Evolutionary conservation across 2,888 invertebrate genomes (phyloP), one percentile per base, ranked within the genome.

Genomic region (Pachydiplax longipennis): DNA sequence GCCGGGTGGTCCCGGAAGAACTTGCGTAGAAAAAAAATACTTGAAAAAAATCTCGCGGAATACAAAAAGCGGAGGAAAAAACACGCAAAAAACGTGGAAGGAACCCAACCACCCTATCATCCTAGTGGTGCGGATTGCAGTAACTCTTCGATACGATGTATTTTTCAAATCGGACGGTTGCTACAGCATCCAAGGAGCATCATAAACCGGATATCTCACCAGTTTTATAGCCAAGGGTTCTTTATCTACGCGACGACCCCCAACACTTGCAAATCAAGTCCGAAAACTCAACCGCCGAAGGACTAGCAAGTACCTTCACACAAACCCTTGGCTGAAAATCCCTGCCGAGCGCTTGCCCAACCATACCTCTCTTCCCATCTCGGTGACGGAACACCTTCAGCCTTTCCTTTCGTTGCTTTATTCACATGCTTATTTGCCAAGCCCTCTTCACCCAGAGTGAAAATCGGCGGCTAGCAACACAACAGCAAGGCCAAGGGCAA

Each of bases 391-490:
- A 31, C 18, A 73, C 73, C 73, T 73, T 73, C 73, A 53, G 31
- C 73, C 73, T 73, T 31, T 31, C 73, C 73, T 31, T 31, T 53
- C 53, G 53, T 15, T n/a, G 31, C 73, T 31, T 73, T 31, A 73
- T 73, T 73, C 87, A 87, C 87, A 87, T 87, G 87, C 87, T 87
- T 61, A 87, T 65, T 65, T 73, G 73, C 73, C 31, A 25, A 31
- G 25, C 73, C 73, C 73, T 73, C 73, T 73, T 31, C 73, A 13
- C 25, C 2, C 8, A 73, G 73, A 25, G 73, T 12, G 25, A 25
- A 73, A 25, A 13, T 31, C 25, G 73, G 73, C 73, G 73, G 73
- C 25, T 73, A 25, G 73, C 73, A 73, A 73, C 73, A 31, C 53
- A 73, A 73, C 25, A 73, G 73, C 0, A 73, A 25, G 73, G 25